Evolutionary conservation across 2,113 vertebrate species (phyloP), one percentile per base, ranked within the genome.

Genomic region (Nematolebias whitei): DNA sequence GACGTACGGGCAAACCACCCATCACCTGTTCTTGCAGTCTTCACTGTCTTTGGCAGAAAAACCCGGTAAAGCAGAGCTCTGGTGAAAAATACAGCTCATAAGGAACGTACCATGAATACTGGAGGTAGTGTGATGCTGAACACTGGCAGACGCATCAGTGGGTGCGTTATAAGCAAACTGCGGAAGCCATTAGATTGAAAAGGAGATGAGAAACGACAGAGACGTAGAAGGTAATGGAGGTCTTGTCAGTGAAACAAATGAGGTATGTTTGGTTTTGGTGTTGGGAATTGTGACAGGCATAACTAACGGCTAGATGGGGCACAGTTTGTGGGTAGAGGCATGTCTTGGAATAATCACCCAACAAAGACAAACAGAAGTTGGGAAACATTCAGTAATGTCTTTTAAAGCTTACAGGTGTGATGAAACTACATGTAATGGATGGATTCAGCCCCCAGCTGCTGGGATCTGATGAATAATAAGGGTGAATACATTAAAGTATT

Each of bases 181-280:
- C 49, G 54, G 74, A 85, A 84, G 84, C 78, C 70, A 88, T 92
- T 86, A 87, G 78, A 56, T 26, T 22, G 52, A 62, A 51, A 57
- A 61, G 74, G 59, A 68, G 61, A 69, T 43, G 48, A 26, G 57
- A 69, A 59, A 61, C 64, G 57, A 52, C 56, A 58, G 53, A 70
- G 63, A 61, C 71, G 32, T 9, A 59, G 35, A 57, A 52, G 63
- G 74, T 84, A 76, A 83, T 68, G 68, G 79, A 74, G 77, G 48
- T 39, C n/a, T 23, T 79, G 76, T 82, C 78, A 62, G 63, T 63
- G 51, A 71, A 58, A 29, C 64, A 29, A 41, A 71, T 88, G 83
- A 90, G 83, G 68, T 52, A 91, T 70, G 53, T 49, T 12, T 16
- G 1, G 53, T 41, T 71, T 74, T 63, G 23, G 51, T 19, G 72